Percentiles rank a stretch among this genome's conserved stretches.
These are phyloP conservation scores for Heterohyrax brucei DNA, from an alignment of 2,797 vertebrate species.

Conservation along the genomic window DNA sequence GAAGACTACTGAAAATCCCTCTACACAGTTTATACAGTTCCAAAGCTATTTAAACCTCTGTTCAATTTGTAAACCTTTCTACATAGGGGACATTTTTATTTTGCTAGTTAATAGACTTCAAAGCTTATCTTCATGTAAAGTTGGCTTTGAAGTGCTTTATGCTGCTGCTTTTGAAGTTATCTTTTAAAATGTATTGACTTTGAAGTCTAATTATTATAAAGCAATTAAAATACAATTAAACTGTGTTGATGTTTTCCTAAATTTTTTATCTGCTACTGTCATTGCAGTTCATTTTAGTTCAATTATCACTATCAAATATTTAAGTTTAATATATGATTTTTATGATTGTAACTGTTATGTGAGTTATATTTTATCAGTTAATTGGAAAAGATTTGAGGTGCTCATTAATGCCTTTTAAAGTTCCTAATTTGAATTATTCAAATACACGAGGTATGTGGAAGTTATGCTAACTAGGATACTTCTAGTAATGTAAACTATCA, in stretches of 20 bases:
- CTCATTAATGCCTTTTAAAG: background rate
- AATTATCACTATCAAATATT: constrained; percentile 53
- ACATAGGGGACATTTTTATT: background rate
- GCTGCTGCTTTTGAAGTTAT: constrained; percentile 28
- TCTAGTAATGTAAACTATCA: constrained; percentile 54
- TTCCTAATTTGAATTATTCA: constrained; percentile 54
- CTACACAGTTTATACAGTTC: background rate
- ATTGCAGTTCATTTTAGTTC: constrained; percentile 36
- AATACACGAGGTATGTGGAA: background rate
- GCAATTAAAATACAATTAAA: constrained; percentile 58
- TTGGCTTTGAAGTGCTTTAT: constrained; percentile 53
- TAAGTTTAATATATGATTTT: constrained; percentile 40
- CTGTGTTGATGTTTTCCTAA: constrained; percentile 63
- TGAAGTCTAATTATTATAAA: constrained; percentile 74
- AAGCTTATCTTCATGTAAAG: constrained; percentile 55
- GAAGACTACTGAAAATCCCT: constrained; percentile 51
- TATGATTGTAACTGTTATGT: constrained; percentile 49
- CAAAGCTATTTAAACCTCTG: constrained; percentile 46
- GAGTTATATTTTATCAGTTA: constrained; percentile 51
- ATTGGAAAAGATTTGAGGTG: constrained; percentile 5
- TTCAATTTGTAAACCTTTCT: constrained; percentile 68
- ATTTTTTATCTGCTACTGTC: constrained; percentile 64
- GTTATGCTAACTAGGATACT: background rate
- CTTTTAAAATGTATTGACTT: constrained; percentile 43
- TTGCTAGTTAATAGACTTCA: constrained; percentile 58